Conservation (phyloP, 1,140 invertebrate species). For the Pseudomyrmex gracilis region DNA sequence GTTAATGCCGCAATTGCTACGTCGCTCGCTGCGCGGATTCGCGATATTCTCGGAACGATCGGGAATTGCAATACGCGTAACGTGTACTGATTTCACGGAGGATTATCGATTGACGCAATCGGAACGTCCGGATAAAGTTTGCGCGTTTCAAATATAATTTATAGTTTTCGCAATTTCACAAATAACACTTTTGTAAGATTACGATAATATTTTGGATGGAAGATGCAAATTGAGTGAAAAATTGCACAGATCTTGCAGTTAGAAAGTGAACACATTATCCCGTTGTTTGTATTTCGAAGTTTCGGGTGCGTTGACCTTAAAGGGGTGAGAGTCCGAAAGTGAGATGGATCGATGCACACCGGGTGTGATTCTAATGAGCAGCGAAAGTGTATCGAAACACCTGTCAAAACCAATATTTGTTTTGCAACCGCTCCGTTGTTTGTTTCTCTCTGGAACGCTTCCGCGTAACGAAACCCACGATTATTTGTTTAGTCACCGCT, state of each 20-base stretch:
- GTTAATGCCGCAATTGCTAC: conserved; percentile 13
- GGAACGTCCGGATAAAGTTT: no score
- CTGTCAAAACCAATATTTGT: conserved; percentile 60
- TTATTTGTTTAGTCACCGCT: conserved; percentile 15
- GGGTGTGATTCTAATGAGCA: conserved; percentile 58
- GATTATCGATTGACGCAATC: not conserved
- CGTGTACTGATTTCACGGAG: not conserved
- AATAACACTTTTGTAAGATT: no score
- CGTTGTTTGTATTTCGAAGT: conserved; percentile 8
- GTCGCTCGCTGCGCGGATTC: not conserved
- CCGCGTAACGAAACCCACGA: not conserved
- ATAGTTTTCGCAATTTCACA: no score
- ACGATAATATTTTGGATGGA: no score
- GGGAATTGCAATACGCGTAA: not conserved
- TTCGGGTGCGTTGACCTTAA: conserved; percentile 39
- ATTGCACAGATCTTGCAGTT: not conserved
- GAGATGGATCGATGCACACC: conserved; percentile 27
- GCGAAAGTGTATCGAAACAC: conserved; percentile 56
- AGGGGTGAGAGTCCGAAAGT: conserved; percentile 35
- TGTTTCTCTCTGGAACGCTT: conserved; percentile 39
- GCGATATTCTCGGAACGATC: not conserved
- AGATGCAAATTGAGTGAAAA: not conserved
- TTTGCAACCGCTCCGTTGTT: conserved; percentile 41
- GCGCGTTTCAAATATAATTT: no score
- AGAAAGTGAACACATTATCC: not conserved